Percentiles rank a stretch among this genome's conserved stretches.
phyloP scores from a whole-genome alignment of 2,888 invertebrate species.

The Spodoptera exigua region DNA sequence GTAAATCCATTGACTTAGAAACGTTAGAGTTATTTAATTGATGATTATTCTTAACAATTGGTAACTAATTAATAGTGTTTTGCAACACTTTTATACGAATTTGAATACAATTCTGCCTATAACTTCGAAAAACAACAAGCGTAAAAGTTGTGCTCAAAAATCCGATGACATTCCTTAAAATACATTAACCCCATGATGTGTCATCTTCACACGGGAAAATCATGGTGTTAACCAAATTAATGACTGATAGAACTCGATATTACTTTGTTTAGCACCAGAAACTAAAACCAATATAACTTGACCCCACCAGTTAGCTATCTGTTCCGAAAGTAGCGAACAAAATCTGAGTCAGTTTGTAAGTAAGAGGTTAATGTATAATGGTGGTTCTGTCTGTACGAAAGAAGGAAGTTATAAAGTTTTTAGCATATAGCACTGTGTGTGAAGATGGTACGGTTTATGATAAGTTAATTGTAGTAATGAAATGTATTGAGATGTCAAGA shows the following conservation, averaged over 20 bases:
- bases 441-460: constrained; percentile 57
- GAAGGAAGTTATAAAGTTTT: constrained; percentile 65
- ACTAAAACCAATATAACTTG: constrained; percentile 51
- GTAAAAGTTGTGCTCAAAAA: no score
- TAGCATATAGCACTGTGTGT: constrained; percentile 63
- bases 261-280: constrained; percentile 70
- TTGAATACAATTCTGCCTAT: no score
- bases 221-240: constrained; percentile 82
- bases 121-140: no score
- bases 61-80: no score
- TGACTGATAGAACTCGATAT: constrained; percentile 71
- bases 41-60: no score
- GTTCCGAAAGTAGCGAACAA: constrained; percentile 3
- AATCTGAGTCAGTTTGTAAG: not conserved
- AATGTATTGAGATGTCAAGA: constrained; percentile 40
- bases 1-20: no score
- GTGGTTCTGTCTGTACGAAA: constrained; percentile 44
- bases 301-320: constrained; percentile 7
- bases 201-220: constrained; percentile 82
- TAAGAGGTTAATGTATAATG: constrained; percentile 55
- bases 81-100: no score
- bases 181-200: constrained; percentile 55
- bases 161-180: constrained; percentile 52
- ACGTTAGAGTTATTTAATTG: no score
- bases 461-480: constrained; percentile 63